Percentiles rank a stretch among this genome's conserved stretches.
Conservation (phyloP, 2,113 vertebrate species). For the Carassius auratus region DNA sequence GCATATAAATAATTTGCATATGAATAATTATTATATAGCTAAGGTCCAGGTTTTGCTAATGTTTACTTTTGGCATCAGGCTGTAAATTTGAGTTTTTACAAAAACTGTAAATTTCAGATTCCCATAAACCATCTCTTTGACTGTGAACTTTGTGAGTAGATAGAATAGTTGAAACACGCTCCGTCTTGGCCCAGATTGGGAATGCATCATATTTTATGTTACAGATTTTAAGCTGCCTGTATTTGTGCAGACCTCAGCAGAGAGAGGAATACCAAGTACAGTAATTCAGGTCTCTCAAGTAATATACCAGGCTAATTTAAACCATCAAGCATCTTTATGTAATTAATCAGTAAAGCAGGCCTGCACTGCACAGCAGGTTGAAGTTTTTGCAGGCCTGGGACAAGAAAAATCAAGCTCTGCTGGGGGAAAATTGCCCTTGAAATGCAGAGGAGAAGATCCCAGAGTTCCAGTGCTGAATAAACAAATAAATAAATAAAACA, state of each 20-base stretch:
- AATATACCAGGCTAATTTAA: constrained; percentile 34
- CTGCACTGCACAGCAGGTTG: background rate
- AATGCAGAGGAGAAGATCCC: constrained; percentile 44
- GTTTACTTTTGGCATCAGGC: background rate
- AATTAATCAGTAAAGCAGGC: constrained; percentile 1
- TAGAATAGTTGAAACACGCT: background rate
- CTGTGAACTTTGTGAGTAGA: background rate
- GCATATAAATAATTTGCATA: background rate
- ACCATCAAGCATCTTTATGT: constrained; percentile 32
- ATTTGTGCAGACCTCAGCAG: constrained; percentile 33
- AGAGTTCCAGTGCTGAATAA: constrained; percentile 46
- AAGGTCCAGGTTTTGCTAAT: background rate
- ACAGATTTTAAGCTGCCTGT: background rate
- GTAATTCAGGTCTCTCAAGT: constrained; percentile 38
- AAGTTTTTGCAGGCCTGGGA: background rate
- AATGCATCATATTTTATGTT: constrained; percentile 19
- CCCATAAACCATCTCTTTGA: background rate
- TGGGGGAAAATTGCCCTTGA: constrained; percentile 38
- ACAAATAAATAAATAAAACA: constrained; percentile 58
- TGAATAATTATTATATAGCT: background rate
- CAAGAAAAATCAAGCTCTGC: constrained; percentile 3
- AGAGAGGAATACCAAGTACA: background rate
- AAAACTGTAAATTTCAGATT: background rate
- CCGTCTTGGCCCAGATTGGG: background rate
- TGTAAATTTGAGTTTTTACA: background rate